These are phyloP conservation scores for Halcyon badia DNA, from an alignment of 2,797 vertebrate species.

Conservation along the genomic window DNA sequence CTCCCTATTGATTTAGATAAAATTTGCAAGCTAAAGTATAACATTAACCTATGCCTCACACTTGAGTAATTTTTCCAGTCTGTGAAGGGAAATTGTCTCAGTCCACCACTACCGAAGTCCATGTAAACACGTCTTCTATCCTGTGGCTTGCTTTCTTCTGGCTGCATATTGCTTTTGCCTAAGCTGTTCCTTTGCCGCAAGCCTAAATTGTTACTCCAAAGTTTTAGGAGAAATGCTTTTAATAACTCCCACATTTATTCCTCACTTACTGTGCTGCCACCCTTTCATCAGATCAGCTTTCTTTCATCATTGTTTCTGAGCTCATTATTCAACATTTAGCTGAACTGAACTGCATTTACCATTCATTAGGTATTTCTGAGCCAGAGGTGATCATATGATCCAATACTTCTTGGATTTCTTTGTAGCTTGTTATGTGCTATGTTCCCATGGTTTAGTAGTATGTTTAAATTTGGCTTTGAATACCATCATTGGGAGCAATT, in stretches of 20 bases:
- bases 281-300: conserved; percentile 46
- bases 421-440: conserved; percentile 16
- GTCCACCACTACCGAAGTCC: neutral
- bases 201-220: neutral
- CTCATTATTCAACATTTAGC: conserved; percentile 71
- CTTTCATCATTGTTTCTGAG: conserved; percentile 57
- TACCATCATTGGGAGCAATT: conserved; percentile 32
- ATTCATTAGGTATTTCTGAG: conserved; percentile 56
- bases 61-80: neutral
- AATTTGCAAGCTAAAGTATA: neutral
- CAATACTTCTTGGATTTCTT: conserved; percentile 14
- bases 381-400: conserved; percentile 13
- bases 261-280: neutral
- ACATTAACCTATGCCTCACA: neutral
- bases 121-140: neutral
- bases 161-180: neutral
- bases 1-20: neutral
- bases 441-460: conserved; percentile 30
- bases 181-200: neutral
- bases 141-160: neutral
- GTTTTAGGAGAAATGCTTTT: neutral
- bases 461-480: conserved; percentile 68
- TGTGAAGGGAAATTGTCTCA: neutral
- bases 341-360: conserved; percentile 51
- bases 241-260: conserved; percentile 17